These are phyloP conservation scores for Fukomys damarensis DNA, from an alignment of 2,113 vertebrate genomes.

Conservation along the genomic window DNA sequence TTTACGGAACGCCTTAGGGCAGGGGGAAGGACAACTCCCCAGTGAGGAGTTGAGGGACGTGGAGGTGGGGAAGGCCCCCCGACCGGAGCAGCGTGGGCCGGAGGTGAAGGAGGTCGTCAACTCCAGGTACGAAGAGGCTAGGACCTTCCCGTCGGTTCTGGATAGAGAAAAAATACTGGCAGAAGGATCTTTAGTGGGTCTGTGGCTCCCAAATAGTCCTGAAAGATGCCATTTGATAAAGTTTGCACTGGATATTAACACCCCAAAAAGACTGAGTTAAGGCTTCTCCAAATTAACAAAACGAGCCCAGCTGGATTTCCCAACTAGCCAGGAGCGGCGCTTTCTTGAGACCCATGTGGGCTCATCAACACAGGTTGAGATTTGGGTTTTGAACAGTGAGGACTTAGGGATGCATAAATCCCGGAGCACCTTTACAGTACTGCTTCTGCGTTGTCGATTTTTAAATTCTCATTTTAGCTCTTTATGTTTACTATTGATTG, in stretches of 20 bases:
- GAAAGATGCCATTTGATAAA: background rate
- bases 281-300: background rate
- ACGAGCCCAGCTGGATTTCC: background rate
- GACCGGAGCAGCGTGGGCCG: accelerated
- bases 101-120: accelerated
- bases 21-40: accelerated
- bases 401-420: accelerated
- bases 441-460: background rate
- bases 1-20: accelerated
- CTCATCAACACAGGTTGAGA: background rate
- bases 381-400: background rate
- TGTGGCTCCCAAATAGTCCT: background rate
- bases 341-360: background rate
- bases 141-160: background rate
- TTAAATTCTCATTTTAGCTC: background rate
- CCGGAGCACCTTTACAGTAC: background rate
- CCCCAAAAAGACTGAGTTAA: background rate
- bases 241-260: background rate
- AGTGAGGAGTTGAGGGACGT: background rate
- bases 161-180: accelerated
- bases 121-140: background rate
- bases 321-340: background rate
- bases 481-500: background rate
- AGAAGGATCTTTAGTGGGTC: accelerated
- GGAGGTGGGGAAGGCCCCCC: background rate